These are phyloP conservation scores for Bos javanicus DNA, from an alignment of 2,113 vertebrate species.

Conservation along the genomic window DNA sequence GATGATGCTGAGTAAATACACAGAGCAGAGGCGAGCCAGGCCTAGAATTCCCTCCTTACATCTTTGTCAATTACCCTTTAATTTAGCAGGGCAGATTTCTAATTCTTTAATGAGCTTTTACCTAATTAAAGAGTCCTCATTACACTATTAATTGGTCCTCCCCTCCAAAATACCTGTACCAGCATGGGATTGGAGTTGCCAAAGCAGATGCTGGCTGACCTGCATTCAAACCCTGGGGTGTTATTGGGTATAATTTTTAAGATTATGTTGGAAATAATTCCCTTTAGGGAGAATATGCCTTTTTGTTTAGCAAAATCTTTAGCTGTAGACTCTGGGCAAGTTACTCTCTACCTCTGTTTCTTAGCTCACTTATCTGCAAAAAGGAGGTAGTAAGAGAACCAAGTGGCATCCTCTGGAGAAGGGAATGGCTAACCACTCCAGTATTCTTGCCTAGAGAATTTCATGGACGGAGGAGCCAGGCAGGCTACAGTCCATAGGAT, in stretches of 20 bases:
- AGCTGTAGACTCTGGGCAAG: not conserved
- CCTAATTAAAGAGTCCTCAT: conserved; percentile 39
- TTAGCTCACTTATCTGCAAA: not conserved
- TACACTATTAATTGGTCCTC: conserved; percentile 18
- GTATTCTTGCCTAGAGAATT: not conserved
- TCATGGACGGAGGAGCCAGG: not conserved
- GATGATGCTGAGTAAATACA: not conserved
- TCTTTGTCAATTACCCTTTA: conserved; percentile 57
- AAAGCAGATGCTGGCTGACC: not conserved
- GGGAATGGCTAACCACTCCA: not conserved
- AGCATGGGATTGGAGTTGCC: not conserved
- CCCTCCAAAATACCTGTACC: not conserved
- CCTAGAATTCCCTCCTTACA: conserved; percentile 45
- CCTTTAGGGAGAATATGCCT: not conserved
- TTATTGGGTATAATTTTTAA: not conserved
- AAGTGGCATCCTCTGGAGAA: not conserved
- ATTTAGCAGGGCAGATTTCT: conserved; percentile 3
- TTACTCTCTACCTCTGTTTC: not conserved
- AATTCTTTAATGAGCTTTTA: conserved; percentile 37
- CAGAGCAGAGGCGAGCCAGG: not conserved
- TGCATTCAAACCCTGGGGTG: not conserved
- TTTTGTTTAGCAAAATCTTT: not conserved
- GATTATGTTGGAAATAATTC: not conserved
- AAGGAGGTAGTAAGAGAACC: not conserved
- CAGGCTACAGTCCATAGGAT: not conserved